A percentile compares a stretch with the other conserved stretches of the same genome.
Conservation (phyloP, 2,888 invertebrate species). For the Pogonocherus hispidulus region DNA sequence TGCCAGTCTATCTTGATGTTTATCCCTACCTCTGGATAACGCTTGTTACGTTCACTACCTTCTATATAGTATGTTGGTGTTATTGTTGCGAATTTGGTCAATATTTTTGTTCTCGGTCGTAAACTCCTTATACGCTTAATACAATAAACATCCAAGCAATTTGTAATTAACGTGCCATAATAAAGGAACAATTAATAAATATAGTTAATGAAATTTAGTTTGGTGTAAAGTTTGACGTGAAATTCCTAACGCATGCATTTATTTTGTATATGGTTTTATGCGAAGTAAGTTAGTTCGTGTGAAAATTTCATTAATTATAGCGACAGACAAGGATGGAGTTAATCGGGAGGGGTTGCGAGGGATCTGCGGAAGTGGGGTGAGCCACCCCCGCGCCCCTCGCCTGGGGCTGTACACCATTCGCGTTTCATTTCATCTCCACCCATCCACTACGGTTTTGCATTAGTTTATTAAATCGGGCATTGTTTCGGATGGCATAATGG, state of each 20-base stretch:
- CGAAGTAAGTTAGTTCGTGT: conserved; percentile 58
- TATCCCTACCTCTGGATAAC: too few relatives aligned
- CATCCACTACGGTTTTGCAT: conserved; percentile 64
- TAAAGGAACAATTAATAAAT: conserved; percentile 32
- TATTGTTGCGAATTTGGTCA: not conserved
- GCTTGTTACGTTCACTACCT: too few relatives aligned
- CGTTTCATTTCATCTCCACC: conserved; percentile 64
- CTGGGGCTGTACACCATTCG: conserved; percentile 62
- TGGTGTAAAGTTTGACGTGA: conserved; percentile 28
- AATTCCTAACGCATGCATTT: conserved; percentile 32
- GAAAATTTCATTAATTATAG: conserved; percentile 63
- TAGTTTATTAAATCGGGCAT: conserved; percentile 65
- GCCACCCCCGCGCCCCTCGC: conserved; percentile 59
- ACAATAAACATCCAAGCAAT: conserved; percentile 16
- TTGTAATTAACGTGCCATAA: conserved; percentile 23
- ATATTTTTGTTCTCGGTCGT: not conserved
- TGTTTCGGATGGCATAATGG: conserved; percentile 62
- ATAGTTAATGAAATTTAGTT: conserved; percentile 29
- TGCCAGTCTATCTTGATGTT: too few relatives aligned
- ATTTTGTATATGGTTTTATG: conserved; percentile 41
- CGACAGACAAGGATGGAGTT: conserved; percentile 59
- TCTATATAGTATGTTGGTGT: too few relatives aligned
- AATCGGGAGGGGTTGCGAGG: conserved; percentile 61
- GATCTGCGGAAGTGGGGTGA: conserved; percentile 60
- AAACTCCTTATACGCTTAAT: not conserved